These are phyloP conservation scores for Pedetes capensis DNA, from an alignment of 2,113 vertebrate species.

Conservation along the genomic window DNA sequence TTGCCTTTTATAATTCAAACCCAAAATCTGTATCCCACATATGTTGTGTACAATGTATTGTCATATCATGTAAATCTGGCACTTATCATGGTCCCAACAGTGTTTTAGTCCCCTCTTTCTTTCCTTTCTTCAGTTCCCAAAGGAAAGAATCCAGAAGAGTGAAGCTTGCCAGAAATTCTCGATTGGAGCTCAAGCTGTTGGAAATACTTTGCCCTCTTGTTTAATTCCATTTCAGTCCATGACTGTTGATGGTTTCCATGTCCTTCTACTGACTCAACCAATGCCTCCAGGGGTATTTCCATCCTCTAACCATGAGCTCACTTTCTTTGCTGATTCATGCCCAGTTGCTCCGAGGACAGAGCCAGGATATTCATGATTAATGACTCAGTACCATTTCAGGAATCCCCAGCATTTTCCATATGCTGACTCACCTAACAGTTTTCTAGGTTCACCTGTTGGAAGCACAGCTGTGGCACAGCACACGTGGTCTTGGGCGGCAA, in stretches of 20 bases:
- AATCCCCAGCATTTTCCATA: slow-evolving; percentile 72
- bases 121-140: neutral
- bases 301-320: slow-evolving; percentile 43
- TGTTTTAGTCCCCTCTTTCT: neutral
- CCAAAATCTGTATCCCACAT: neutral
- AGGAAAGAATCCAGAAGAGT: neutral
- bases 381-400: slow-evolving; percentile 79
- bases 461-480: slow-evolving; percentile 61
- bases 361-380: slow-evolving; percentile 31
- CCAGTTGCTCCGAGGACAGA: slow-evolving; percentile 58
- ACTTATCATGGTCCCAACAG: neutral
- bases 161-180: neutral
- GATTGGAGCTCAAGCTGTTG: neutral
- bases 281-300: slow-evolving; percentile 42
- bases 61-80: neutral
- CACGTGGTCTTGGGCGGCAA: slow-evolving; percentile 28
- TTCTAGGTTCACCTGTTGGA: slow-evolving; percentile 78
- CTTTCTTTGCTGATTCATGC: slow-evolving; percentile 61
- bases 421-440: slow-evolving; percentile 70
- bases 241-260: slow-evolving; percentile 29
- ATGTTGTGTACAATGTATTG: neutral
- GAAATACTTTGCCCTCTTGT: slow-evolving; percentile 47
- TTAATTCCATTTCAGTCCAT: slow-evolving; percentile 59
- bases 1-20: neutral
- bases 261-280: slow-evolving; percentile 73